Conservation (phyloP, 2,797 vertebrate species). For the Phataginus tetradactyla region DNA sequence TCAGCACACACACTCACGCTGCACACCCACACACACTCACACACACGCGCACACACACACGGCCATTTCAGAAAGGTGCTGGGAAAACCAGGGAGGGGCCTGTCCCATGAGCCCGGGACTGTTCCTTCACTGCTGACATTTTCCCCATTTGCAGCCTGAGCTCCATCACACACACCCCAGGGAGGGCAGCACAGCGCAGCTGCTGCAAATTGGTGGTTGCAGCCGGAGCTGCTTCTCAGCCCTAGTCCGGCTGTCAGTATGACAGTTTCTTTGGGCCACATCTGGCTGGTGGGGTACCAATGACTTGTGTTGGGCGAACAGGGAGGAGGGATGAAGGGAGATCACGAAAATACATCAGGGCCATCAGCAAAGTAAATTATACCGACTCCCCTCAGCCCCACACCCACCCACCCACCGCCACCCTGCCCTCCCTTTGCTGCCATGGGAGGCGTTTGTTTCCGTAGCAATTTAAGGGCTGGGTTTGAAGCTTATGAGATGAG, state of each 20-base stretch:
- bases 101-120: slow-evolving; percentile 74
- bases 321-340: slow-evolving; percentile 68
- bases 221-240: slow-evolving; percentile 62
- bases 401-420: slow-evolving; percentile 25
- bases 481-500: slow-evolving; percentile 55
- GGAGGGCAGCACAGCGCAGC: slow-evolving; percentile 86
- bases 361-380: slow-evolving; percentile 80
- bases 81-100: slow-evolving; percentile 71
- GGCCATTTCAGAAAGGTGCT: slow-evolving; percentile 26
- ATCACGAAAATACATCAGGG: slow-evolving; percentile 77
- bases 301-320: slow-evolving; percentile 52
- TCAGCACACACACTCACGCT: neutral
- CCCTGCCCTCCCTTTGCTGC: slow-evolving; percentile 49
- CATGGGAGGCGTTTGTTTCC: slow-evolving; percentile 52
- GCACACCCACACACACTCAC: rapidly evolving
- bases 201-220: slow-evolving; percentile 84
- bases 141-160: slow-evolving; percentile 81
- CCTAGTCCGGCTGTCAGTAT: slow-evolving; percentile 74
- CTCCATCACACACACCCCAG: slow-evolving; percentile 73
- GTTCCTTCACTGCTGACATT: slow-evolving; percentile 80
- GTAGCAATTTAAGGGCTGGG: slow-evolving; percentile 31
- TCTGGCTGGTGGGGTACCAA: slow-evolving; percentile 79
- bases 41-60: rapidly evolving
- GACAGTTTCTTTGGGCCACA: slow-evolving; percentile 79
- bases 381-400: slow-evolving; percentile 53